Base-by-base conservation (phyloP, 1,140 invertebrate species). In the Dermatophagoides farinae region DNA sequence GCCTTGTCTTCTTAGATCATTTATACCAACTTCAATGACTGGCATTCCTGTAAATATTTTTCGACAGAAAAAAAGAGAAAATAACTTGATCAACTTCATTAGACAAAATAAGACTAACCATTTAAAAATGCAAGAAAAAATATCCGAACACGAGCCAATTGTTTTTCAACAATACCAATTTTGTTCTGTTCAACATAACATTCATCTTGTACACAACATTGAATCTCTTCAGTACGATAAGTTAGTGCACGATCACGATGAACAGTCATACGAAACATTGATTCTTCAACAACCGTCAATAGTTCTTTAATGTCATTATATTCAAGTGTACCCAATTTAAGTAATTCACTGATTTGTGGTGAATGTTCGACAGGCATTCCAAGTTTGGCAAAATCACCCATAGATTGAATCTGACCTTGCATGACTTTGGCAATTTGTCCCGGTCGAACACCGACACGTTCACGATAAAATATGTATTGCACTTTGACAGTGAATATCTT, bases 401-500 rank as follows among this genome's bases (percentile, higher is more conserved):
- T 73, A 16, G 71, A 69, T 16, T 71, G 65, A 18, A 92, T 79
- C 58, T 87, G 77, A 41, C 68, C 68, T 73, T 90, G 87, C 9
- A 88, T 87, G 38, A 73, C 67, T 71, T 92, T 92, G 18, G 87
- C 87, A 41, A 97, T 88, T 71, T 96, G 88, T 12, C 93, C 95
- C 0, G 92, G 87, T 67, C 92, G 76, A 14, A 99, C 88, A 5
- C 95, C 95, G 0, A 96, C 90, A 31, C 91, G 77, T 71, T 98
- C 95, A 71, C 96, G 96, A 73, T 98, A 99, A 72, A 96, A 93
- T 38, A 97, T 85, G 69, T 97, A 97, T 70, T 97, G 92, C 46
- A 98, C 74, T 73, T 99, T 99, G 16, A 97, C 80, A 0, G 95
- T 98, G 73, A 98, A 97, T 66, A 98, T 97, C 75, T 98, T 99